A percentile compares a stretch with the other conserved stretches of the same genome.
Conservation (phyloP, 2,797 vertebrate species). For the Poeciliopsis gracilis region DNA sequence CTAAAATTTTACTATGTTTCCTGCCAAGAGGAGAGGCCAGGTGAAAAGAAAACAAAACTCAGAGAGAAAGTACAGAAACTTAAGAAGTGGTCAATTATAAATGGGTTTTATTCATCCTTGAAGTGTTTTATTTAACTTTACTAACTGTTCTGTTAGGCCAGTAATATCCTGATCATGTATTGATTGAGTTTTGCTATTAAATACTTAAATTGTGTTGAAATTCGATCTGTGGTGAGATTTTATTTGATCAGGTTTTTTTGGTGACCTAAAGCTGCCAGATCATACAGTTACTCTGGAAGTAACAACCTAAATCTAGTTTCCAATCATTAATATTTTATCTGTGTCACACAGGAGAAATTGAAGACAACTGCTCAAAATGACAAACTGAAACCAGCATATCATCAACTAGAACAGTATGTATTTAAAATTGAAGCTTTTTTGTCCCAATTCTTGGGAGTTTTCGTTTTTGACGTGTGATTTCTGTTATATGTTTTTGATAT, state of each 20-base stretch:
- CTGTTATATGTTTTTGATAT: too few species aligned
- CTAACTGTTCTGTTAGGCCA: neutral
- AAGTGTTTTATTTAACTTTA: neutral
- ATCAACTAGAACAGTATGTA: neutral
- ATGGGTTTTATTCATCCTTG: neutral
- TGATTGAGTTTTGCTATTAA: neutral
- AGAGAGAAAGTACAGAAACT: neutral
- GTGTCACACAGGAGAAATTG: neutral
- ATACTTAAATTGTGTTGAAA: neutral
- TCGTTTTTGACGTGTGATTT: too few species aligned
- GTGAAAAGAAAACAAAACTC: neutral
- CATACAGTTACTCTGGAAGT: neutral
- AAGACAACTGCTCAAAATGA: neutral
- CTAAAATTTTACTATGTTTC: neutral
- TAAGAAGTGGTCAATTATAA: neutral
- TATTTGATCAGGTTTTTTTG: neutral
- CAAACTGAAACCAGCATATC: neutral
- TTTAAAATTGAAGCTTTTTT: neutral
- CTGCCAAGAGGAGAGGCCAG: neutral
- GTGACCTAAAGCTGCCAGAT: neutral
- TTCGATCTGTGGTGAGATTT: neutral
- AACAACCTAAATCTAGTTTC: neutral
- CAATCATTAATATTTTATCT: neutral
- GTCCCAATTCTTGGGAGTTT: too few species aligned
- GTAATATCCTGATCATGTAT: neutral